Evolutionary conservation across 2,113 vertebrate genomes (phyloP).

Genomic region (Caloenas nicobarica): DNA sequence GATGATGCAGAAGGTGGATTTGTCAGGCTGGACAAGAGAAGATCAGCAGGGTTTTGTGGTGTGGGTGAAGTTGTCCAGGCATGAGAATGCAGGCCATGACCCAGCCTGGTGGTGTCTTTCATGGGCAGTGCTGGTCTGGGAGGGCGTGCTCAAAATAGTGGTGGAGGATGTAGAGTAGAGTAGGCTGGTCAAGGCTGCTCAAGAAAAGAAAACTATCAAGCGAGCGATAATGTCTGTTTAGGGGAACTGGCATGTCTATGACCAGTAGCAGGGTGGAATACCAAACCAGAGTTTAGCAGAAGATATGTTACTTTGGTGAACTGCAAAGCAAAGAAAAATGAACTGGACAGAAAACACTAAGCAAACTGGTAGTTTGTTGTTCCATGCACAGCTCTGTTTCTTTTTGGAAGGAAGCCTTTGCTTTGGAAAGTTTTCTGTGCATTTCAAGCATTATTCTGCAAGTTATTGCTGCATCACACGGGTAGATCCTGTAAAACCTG

Average conservation of each 20-base stretch:
- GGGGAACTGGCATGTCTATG: rapidly evolving
- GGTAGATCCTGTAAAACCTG: neutral
- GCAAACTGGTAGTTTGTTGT: neutral
- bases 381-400: neutral
- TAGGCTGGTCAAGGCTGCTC: neutral
- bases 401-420: neutral
- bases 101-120: neutral
- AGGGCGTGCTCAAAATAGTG: neutral
- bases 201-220: neutral
- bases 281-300: neutral
- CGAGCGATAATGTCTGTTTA: neutral
- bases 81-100: rapidly evolving
- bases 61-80: neutral
- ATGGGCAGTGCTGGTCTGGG: neutral
- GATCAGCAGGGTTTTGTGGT: neutral
- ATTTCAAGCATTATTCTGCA: neutral
- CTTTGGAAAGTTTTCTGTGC: neutral
- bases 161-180: neutral
- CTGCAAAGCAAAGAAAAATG: neutral
- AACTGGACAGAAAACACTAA: neutral
- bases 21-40: neutral
- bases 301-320: rapidly evolving
- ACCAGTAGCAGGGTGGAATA: neutral
- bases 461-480: rapidly evolving
- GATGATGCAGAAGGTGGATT: neutral